Evolutionary conservation across 2,888 invertebrate species (phyloP).

Genomic region (Lycocerus yunnanus): DNA sequence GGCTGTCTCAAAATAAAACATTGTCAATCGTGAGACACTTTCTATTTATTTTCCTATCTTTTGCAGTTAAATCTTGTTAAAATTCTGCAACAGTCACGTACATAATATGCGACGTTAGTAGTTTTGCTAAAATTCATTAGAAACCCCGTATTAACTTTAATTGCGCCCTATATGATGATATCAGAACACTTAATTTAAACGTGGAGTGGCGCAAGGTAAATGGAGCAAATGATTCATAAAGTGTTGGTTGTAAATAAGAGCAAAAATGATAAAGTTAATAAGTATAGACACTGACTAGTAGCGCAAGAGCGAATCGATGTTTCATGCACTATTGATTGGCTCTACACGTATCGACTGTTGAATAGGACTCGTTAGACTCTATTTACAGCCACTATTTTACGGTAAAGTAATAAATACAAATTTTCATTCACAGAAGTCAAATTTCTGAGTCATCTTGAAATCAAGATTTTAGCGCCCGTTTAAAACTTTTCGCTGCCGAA

Average conservation of each 20-base stretch:
- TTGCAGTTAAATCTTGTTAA: conserved; percentile 8
- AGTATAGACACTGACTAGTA: conserved; percentile 27
- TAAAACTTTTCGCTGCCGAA: neutral
- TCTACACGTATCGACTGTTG: conserved; percentile 50
- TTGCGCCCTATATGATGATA: conserved; percentile 18
- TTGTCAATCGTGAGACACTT: neutral
- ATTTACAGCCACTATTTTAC: conserved; percentile 54
- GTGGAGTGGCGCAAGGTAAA: conserved; percentile 20
- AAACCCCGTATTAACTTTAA: conserved; percentile 12
- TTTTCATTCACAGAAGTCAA: conserved; percentile 6
- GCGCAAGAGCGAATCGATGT: conserved; percentile 36
- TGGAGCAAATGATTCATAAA: conserved; percentile 36
- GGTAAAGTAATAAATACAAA: conserved; percentile 47
- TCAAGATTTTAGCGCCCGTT: neutral
- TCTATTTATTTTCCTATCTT: neutral
- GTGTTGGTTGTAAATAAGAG: conserved; percentile 29
- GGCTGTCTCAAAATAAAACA: neutral
- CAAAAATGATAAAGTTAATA: conserved; percentile 26
- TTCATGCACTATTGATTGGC: conserved; percentile 49
- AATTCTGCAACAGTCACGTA: conserved; percentile 7
- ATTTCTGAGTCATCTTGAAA: neutral
- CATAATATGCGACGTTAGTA: conserved; percentile 14
- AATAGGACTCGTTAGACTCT: conserved; percentile 56
- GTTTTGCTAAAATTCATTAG: conserved; percentile 18
- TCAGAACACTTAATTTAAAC: conserved; percentile 16